A percentile compares a stretch with the other conserved stretches of the same genome.
These are phyloP conservation scores for Mobula hypostoma DNA, from an alignment of 2,113 vertebrate genomes.

Conservation along the genomic window DNA sequence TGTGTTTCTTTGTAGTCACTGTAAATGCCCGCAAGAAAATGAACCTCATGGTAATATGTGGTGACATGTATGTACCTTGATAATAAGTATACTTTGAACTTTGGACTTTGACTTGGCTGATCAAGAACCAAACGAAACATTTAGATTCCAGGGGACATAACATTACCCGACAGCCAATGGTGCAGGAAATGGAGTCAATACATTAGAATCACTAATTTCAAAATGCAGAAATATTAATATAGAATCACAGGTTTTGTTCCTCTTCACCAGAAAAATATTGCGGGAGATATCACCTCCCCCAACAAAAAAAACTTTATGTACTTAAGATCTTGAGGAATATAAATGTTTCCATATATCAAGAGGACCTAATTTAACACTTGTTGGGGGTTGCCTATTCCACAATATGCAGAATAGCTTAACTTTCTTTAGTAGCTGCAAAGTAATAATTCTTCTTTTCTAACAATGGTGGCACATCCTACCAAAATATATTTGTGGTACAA, in stretches of 20 bases:
- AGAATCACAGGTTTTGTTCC: neutral
- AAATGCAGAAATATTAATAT: neutral
- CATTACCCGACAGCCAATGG: neutral
- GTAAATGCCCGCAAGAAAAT: no score
- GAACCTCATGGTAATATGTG: no score
- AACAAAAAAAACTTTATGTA: neutral
- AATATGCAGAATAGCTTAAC: neutral
- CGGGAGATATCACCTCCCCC: neutral
- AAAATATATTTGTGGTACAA: neutral
- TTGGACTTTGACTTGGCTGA: neutral
- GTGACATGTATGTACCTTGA: no score
- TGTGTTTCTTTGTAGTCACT: no score
- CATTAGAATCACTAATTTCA: neutral
- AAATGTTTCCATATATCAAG: neutral
- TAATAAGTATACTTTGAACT: no score
- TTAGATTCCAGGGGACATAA: neutral
- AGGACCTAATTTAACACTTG: neutral
- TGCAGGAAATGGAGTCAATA: neutral
- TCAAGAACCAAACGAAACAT: neutral
- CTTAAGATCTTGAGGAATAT: neutral
- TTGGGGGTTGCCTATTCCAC: neutral
- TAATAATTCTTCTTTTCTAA: neutral
- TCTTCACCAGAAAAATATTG: neutral
- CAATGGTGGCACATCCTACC: neutral
- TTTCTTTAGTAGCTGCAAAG: neutral